Conservation (phyloP, 1,140 invertebrate genomes). For the Solenopsis invicta region DNA sequence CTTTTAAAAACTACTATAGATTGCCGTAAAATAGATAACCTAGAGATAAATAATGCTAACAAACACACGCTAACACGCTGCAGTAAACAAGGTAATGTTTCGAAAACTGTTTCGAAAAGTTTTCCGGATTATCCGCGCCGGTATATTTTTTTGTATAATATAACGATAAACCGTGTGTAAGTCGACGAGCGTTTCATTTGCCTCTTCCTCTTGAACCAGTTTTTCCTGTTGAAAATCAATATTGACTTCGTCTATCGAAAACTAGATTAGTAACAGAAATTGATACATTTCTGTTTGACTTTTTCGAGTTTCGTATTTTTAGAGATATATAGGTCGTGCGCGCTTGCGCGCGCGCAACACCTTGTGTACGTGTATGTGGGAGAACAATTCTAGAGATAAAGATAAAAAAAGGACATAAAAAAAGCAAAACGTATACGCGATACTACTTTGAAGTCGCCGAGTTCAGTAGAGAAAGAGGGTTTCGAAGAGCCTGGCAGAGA, state of each 20-base stretch:
- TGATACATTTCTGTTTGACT: constrained; percentile 23
- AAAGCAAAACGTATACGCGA: constrained; percentile 10
- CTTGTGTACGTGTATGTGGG: background rate
- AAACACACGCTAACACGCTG: background rate
- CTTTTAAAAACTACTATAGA: background rate
- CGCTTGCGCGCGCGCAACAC: background rate
- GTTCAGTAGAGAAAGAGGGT: constrained; percentile 1
- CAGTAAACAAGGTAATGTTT: background rate
- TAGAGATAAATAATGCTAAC: background rate
- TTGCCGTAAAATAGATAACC: background rate
- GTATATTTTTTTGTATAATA: background rate
- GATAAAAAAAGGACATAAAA: background rate
- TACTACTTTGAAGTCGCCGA: constrained; percentile 39
- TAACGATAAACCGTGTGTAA: background rate
- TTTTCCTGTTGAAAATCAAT: constrained; percentile 66
- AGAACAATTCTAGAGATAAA: constrained; percentile 42
- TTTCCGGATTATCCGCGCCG: background rate
- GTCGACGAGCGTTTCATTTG: background rate
- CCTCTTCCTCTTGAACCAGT: background rate
- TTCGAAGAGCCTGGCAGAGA: constrained; percentile 25
- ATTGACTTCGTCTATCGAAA: constrained; percentile 27
- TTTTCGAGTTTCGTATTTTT: constrained; percentile 16
- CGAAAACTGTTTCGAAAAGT: background rate
- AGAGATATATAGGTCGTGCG: background rate
- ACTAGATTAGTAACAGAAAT: constrained; percentile 43